Evolutionary conservation across 2,888 invertebrate genomes (phyloP).

Genomic region (Hirudinaria manillensis): DNA sequence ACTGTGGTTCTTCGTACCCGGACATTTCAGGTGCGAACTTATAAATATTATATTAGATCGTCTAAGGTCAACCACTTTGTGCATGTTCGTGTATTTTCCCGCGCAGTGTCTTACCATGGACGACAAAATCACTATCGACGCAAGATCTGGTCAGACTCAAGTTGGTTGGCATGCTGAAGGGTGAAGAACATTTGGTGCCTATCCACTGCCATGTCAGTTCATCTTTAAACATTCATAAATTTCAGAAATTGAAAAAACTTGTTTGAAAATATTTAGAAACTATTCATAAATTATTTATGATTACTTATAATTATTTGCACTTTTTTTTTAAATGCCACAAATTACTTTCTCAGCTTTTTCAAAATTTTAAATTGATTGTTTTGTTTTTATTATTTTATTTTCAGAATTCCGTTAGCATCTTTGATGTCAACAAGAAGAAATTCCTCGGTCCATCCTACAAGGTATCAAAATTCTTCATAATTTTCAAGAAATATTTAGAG

Average conservation of each 20-base stretch:
- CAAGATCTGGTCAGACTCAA: conserved; percentile 23
- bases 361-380: too few relatives aligned
- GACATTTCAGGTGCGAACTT: conserved; percentile 40
- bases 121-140: background rate
- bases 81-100: too few relatives aligned
- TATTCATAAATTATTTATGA: background rate
- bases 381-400: too few relatives aligned
- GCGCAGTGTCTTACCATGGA: conserved; percentile 12
- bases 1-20: conserved; percentile 47
- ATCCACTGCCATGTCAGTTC: background rate
- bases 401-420: background rate
- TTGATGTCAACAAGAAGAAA: conserved; percentile 8
- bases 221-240: background rate
- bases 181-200: conserved; percentile 5
- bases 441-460: conserved; percentile 11
- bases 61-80: conserved; percentile 6
- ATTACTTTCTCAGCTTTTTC: too few relatives aligned
- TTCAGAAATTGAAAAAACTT: background rate
- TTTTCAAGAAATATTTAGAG: background rate
- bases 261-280: background rate
- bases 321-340: too few relatives aligned
- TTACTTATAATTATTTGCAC: background rate
- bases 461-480: background rate
- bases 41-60: conserved; percentile 1
- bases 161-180: background rate